Conservation (phyloP, 2,113 vertebrate species). For the Crotalus tigris region DNA sequence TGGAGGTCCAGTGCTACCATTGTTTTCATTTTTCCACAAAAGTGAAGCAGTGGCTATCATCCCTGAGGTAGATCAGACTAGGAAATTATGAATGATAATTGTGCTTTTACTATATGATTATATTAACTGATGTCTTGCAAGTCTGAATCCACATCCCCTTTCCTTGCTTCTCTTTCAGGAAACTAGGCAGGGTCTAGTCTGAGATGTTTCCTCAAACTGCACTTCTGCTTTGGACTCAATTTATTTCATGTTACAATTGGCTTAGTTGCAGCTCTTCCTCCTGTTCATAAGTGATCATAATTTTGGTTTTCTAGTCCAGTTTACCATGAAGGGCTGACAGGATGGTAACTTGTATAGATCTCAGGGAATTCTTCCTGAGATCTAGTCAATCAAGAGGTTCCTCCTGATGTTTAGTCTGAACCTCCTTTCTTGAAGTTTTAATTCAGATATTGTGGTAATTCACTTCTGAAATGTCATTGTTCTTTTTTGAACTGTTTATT, state of each 20-base stretch:
- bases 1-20: neutral
- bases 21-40: neutral
- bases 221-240: neutral
- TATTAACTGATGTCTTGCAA: neutral
- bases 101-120: neutral
- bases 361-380: neutral
- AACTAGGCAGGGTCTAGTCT: neutral
- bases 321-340: neutral
- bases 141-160: neutral
- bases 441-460: neutral
- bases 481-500: neutral
- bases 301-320: neutral
- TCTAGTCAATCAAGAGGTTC: neutral
- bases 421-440: neutral
- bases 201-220: neutral
- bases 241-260: neutral
- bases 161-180: neutral
- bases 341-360: neutral
- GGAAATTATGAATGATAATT: neutral
- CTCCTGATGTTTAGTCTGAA: neutral
- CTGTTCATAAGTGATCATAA: neutral
- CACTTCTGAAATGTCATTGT: neutral
- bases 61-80: neutral
- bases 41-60: neutral
- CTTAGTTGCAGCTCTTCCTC: neutral